A percentile compares a stretch with the other conserved stretches of the same genome.
Conservation (phyloP, 2,797 vertebrate genomes). For the Chaunax sp. region DNA sequence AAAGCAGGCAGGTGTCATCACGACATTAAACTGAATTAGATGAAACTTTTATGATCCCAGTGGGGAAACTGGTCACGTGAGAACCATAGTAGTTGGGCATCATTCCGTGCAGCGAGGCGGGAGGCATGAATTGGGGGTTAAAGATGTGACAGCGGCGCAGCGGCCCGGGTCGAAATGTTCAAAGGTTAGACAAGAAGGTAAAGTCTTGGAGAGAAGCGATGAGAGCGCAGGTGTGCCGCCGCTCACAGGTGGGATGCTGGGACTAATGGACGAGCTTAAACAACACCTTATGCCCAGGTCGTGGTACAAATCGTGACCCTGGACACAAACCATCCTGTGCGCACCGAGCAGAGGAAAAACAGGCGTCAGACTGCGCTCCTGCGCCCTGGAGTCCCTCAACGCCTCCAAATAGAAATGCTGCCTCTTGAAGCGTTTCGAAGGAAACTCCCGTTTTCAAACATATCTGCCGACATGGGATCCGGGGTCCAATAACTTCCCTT, state of each 20-base stretch:
- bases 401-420: constrained; percentile 60
- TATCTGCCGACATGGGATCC: constrained; percentile 90
- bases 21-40: constrained; percentile 32
- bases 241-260: constrained; percentile 54
- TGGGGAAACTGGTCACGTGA: constrained; percentile 34
- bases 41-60: constrained; percentile 36
- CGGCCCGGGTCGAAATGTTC: constrained; percentile 57
- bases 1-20: background rate
- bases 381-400: constrained; percentile 46
- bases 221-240: constrained; percentile 76
- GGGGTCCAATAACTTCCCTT: constrained; percentile 91
- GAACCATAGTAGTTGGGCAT: constrained; percentile 24
- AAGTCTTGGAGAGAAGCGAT: constrained; percentile 71
- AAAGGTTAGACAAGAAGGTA: constrained; percentile 54
- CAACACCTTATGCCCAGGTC: constrained; percentile 33
- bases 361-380: constrained; percentile 52
- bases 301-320: no score
- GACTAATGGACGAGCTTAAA: constrained; percentile 12
- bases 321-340: constrained; percentile 47
- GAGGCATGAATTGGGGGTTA: constrained; percentile 51
- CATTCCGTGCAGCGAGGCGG: constrained; percentile 56
- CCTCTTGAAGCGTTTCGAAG: constrained; percentile 90
- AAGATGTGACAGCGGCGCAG: constrained; percentile 38
- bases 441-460: constrained; percentile 93
- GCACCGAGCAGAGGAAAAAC: constrained; percentile 56